Evolutionary conservation across 2,797 vertebrate genomes (phyloP).

Genomic region (Balearica regulorum): DNA sequence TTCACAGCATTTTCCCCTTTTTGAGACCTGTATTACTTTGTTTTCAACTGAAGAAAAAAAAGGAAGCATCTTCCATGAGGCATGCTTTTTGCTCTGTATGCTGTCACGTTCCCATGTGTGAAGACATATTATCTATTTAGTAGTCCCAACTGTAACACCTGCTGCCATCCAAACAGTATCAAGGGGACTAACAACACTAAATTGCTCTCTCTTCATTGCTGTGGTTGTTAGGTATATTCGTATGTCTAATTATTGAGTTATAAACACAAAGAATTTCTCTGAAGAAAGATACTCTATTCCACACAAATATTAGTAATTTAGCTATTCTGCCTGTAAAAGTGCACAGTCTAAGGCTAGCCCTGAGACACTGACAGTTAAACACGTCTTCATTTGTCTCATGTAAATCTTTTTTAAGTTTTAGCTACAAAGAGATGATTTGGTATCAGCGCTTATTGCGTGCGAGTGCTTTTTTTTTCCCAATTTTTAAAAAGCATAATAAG

Average conservation of each 20-base stretch:
- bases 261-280: neutral
- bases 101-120: neutral
- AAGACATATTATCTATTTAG: conserved; percentile 33
- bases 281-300: neutral
- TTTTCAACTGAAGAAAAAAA: neutral
- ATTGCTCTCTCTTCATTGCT: neutral
- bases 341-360: neutral
- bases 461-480: neutral
- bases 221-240: neutral
- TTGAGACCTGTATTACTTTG: neutral
- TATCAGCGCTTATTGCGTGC: neutral
- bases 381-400: neutral
- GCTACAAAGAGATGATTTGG: neutral
- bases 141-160: conserved; percentile 16
- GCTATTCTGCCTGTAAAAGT: neutral
- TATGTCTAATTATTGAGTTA: conserved; percentile 9
- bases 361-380: neutral
- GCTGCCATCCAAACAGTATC: neutral
- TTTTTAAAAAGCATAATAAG: neutral
- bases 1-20: neutral
- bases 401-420: neutral
- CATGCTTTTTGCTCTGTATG: conserved; percentile 24
- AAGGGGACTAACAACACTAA: neutral
- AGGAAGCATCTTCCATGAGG: conserved; percentile 18
- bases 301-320: neutral